phyloP scores from a whole-genome alignment of 1,140 invertebrate species.

The Hypothenemus hampei region DNA sequence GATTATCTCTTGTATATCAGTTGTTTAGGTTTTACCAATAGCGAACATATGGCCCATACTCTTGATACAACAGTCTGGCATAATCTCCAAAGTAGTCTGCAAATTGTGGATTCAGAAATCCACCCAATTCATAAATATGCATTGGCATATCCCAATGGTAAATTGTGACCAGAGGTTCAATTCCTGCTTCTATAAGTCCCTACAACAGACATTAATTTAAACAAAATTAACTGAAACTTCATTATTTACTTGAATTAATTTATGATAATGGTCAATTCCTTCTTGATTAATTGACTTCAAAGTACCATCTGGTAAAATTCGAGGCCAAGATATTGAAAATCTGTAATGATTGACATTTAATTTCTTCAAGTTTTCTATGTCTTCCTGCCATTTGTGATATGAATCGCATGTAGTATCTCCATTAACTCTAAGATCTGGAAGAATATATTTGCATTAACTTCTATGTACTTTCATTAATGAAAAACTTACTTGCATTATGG shows the following conservation, averaged over 20 bases:
- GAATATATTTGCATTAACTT: background rate
- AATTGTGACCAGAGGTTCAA: slow-evolving; percentile 56
- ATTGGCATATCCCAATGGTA: slow-evolving; percentile 41
- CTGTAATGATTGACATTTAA: slow-evolving; percentile 47
- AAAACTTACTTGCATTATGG: background rate
- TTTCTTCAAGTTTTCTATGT: slow-evolving; percentile 48
- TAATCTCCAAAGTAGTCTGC: slow-evolving; percentile 39
- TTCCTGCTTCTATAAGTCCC: slow-evolving; percentile 45
- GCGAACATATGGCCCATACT: slow-evolving; percentile 22
- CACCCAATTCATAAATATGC: slow-evolving; percentile 37
- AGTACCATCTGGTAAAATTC: slow-evolving; percentile 52
- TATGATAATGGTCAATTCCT: slow-evolving; percentile 54
- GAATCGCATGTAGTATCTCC: slow-evolving; percentile 47
- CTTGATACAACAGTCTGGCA: slow-evolving; percentile 32
- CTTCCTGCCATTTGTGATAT: slow-evolving; percentile 42
- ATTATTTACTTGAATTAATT: slow-evolving; percentile 45
- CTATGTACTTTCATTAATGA: background rate
- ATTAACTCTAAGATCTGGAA: slow-evolving; percentile 37
- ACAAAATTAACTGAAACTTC: background rate
- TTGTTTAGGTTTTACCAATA: slow-evolving; percentile 7
- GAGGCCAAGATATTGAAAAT: slow-evolving; percentile 28
- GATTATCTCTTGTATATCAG: background rate
- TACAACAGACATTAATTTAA: background rate
- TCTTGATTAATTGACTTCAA: slow-evolving; percentile 48
- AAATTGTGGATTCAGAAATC: slow-evolving; percentile 35